phyloP scores from a whole-genome alignment of 2,888 invertebrate species.

The Andrena flavipes region DNA sequence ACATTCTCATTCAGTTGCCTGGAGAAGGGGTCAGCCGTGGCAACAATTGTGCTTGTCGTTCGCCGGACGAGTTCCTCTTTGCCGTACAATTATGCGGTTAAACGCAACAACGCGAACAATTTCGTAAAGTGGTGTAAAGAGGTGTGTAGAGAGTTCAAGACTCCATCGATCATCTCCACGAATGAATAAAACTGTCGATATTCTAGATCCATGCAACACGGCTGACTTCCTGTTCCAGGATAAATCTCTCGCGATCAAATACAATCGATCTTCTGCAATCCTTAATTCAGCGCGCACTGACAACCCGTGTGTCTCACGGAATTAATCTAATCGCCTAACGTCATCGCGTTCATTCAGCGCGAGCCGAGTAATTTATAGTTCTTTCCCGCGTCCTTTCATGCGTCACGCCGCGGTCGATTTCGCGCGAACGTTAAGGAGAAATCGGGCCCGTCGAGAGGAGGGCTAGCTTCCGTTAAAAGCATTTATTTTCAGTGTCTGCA shows the following conservation, averaged over 20 bases:
- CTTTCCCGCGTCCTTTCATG: conserved; percentile 32
- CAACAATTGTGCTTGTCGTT: conserved; percentile 52
- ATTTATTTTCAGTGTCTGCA: conserved; percentile 66
- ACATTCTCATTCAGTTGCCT: conserved; percentile 34
- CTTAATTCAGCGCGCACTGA: background rate
- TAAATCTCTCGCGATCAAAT: background rate
- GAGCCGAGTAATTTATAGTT: conserved; percentile 43
- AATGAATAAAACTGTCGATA: background rate
- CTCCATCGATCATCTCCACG: too few species aligned
- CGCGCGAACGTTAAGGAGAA: conserved; percentile 53
- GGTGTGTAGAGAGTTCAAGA: too few species aligned
- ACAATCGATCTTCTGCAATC: conserved; percentile 8
- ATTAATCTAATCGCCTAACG: conserved; percentile 13
- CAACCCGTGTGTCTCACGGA: background rate
- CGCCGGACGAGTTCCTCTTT: conserved; percentile 25
- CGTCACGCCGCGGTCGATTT: conserved; percentile 34
- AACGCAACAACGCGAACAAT: background rate
- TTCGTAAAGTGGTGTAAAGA: background rate
- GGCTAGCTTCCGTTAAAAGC: conserved; percentile 57
- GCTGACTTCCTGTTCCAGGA: background rate
- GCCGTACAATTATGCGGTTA: conserved; percentile 29
- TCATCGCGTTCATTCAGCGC: conserved; percentile 26
- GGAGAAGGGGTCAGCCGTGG: conserved; percentile 51
- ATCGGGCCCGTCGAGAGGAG: conserved; percentile 44
- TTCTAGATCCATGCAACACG: background rate